phyloP scores from a whole-genome alignment of 2,113 vertebrate genomes.

The Silurus glanis region DNA sequence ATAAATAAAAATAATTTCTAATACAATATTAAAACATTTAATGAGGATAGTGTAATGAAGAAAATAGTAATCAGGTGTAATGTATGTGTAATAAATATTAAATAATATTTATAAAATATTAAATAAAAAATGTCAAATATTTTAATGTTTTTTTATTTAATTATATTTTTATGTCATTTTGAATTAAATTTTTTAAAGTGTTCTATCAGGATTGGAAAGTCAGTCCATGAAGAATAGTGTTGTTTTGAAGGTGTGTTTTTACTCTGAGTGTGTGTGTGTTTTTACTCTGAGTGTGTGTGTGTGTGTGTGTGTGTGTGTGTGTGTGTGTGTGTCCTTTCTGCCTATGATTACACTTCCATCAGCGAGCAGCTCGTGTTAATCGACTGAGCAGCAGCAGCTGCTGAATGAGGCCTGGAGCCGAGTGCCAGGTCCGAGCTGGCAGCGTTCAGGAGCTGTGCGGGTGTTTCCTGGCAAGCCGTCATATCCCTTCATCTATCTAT shows the following conservation, averaged over 20 bases:
- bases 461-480: slow-evolving; percentile 52
- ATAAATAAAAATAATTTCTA: no score
- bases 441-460: slow-evolving; percentile 44
- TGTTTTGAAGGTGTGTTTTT: neutral
- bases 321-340: slow-evolving; percentile 15
- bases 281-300: slow-evolving; percentile 1
- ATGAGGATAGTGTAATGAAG: neutral
- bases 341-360: slow-evolving; percentile 36
- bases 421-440: slow-evolving; percentile 41
- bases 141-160: neutral
- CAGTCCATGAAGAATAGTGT: neutral
- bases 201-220: neutral
- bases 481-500: no score
- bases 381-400: slow-evolving; percentile 50
- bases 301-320: slow-evolving; percentile 18
- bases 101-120: neutral
- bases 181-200: neutral
- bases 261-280: neutral
- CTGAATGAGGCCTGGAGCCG: slow-evolving; percentile 48
- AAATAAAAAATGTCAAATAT: neutral
- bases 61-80: neutral
- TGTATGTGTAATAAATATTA: neutral
- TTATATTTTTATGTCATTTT: no score
- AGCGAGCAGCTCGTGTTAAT: slow-evolving; percentile 43
- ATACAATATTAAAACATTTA: no score